Base-by-base conservation (phyloP, 2,888 invertebrate genomes). In the Drosophila nigricruria region DNA sequence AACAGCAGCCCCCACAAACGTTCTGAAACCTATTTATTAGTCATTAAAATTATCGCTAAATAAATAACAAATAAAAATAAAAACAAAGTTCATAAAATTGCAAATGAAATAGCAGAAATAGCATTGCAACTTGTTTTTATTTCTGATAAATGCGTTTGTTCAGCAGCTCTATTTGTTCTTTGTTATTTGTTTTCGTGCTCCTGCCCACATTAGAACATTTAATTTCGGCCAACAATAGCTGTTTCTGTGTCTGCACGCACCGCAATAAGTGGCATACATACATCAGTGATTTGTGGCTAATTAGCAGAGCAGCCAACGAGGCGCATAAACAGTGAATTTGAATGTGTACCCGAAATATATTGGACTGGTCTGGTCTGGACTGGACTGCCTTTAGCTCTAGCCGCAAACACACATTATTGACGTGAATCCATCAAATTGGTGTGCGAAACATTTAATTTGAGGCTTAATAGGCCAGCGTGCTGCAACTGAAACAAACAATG, bases 41-140 rank as follows among this genome's bases (percentile, higher is more conserved):
- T 63, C 60, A 82, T 72, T 63, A 61, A 79, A 72, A 63, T 63
- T 65, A 77, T 57, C 50, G 45, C 72, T 68, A 70, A 80, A 86
- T 81, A 82, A 77, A 61, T 52, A 73, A 67, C 42, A 23, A 42
- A 72, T 53, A 50, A 27, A 32, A 56, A 70, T 53, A 42, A n/a
- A 40, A 66, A 67, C 32, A 53, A 47, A 34, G 14, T 60, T 72
- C 69, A 66, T 60, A 45, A 66, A 74, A 84, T 54, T 52, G 8
- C 50, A 34, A 38, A 62, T 54, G 42, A 56, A 73, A 78, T 45
- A 36, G 25, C 47, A 30, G 2, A 38, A 25, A 30, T 10, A 10
- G 25, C 1, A 38, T 32, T 58, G 47, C 53, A 34, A 18, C 18
- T 40, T 58, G 43, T 52, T 58, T 45, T 66, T 60, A 10, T 27